Evolutionary conservation across 37 sponge, comb jelly and placozoan genomes (phyloP).

Genomic region (Bolinopsis microptera): DNA sequence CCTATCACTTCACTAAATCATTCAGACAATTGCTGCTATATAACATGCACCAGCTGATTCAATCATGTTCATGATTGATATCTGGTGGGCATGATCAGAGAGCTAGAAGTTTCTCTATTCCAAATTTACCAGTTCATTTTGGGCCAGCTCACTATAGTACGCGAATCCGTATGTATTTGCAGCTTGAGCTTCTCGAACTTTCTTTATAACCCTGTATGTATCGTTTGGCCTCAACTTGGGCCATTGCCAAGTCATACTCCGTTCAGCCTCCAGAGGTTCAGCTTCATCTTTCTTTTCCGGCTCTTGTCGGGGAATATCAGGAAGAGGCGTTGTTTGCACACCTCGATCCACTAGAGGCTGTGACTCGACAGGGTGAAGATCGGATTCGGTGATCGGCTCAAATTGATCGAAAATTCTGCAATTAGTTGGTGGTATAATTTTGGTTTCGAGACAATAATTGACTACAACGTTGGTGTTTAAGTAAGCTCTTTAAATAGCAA

Average conservation of each 20-base stretch:
- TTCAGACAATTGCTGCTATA: too few species aligned
- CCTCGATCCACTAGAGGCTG: neutral
- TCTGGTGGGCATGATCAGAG: too few species aligned
- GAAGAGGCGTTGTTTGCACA: constrained; percentile 28
- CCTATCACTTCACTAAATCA: too few species aligned
- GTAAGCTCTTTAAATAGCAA: too few species aligned
- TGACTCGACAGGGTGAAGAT: neutral
- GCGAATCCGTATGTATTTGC: constrained; percentile 41
- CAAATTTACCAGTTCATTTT: neutral
- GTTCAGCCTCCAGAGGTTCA: neutral
- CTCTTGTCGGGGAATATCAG: neutral
- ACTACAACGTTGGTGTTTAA: too few species aligned
- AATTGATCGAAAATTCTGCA: constrained; percentile 50
- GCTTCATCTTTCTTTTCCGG: neutral
- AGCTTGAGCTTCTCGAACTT: constrained; percentile 24
- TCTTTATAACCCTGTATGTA: constrained; percentile 47
- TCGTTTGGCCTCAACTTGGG: constrained; percentile 22
- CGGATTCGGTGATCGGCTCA: constrained; percentile 42
- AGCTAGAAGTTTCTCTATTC: too few species aligned
- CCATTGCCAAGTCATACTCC: constrained; percentile 21
- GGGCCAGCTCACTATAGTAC: constrained; percentile 50
- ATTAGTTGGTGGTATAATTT: too few species aligned
- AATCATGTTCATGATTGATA: too few species aligned
- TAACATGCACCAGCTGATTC: too few species aligned
- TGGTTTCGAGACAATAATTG: too few species aligned